Evolutionary conservation across 2,113 vertebrate genomes (phyloP).

Genomic region (Pimephales promelas): DNA sequence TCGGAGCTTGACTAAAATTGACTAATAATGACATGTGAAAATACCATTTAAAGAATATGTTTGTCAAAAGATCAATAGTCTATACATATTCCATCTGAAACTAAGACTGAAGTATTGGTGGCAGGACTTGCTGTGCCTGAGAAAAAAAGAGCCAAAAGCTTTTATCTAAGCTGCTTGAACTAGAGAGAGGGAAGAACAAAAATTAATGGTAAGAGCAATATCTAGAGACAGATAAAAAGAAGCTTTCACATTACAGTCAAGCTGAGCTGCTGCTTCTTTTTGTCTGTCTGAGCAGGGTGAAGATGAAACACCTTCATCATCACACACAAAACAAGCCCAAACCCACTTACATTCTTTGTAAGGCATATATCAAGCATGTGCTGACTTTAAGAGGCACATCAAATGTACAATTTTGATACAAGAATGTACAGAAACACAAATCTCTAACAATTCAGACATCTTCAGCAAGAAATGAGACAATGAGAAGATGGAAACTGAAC

Average conservation of each 20-base stretch:
- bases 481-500: not conserved
- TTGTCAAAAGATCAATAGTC: not conserved
- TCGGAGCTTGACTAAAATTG: not conserved
- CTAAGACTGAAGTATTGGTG: not conserved
- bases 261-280: not conserved
- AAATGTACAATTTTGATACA: not conserved
- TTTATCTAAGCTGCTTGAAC: constrained; percentile 9
- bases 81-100: not conserved
- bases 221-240: constrained; percentile 3
- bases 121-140: not conserved
- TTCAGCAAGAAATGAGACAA: not conserved
- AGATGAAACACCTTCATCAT: constrained; percentile 23
- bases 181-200: not conserved
- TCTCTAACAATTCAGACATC: not conserved
- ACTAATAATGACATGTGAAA: not conserved
- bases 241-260: not conserved
- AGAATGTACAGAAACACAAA: not conserved
- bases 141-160: not conserved
- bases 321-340: constrained; percentile 18
- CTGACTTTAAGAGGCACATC: not conserved
- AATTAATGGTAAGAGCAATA: not conserved
- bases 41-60: not conserved
- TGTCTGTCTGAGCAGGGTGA: constrained; percentile 1
- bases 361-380: not conserved
- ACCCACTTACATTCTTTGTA: not conserved